These are phyloP conservation scores for Lophochroa leadbeateri DNA, from an alignment of 2,113 vertebrate genomes.

Conservation along the genomic window DNA sequence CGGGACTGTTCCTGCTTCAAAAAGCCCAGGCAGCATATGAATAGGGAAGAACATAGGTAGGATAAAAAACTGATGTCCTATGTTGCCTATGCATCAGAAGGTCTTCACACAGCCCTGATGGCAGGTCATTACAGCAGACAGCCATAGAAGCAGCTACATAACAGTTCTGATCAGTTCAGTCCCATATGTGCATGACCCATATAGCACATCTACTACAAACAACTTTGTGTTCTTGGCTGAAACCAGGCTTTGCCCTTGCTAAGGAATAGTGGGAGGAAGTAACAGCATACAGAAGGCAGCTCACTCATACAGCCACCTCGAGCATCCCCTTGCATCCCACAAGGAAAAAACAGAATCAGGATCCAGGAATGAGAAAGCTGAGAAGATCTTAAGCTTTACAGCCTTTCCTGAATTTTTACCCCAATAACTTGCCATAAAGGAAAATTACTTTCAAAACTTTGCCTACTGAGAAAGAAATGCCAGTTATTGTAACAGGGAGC, in stretches of 20 bases:
- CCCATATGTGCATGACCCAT: fast-evolving
- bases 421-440: neutral
- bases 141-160: neutral
- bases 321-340: neutral
- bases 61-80: neutral
- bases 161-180: neutral
- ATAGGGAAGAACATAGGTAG: fast-evolving
- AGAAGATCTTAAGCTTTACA: neutral
- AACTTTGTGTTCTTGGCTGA: neutral
- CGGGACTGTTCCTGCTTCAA: neutral
- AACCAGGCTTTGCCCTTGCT: neutral
- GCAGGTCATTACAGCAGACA: neutral
- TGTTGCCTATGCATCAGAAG: fast-evolving
- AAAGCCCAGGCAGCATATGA: neutral
- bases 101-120: neutral
- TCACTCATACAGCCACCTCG: neutral
- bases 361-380: neutral
- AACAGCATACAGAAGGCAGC: neutral
- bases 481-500: neutral
- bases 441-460: neutral
- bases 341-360: neutral
- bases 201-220: neutral
- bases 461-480: neutral
- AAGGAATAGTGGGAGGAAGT: neutral
- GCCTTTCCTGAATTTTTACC: neutral